These are phyloP conservation scores for Argyrosomus regius DNA, from an alignment of 2,797 vertebrate genomes.

Conservation along the genomic window DNA sequence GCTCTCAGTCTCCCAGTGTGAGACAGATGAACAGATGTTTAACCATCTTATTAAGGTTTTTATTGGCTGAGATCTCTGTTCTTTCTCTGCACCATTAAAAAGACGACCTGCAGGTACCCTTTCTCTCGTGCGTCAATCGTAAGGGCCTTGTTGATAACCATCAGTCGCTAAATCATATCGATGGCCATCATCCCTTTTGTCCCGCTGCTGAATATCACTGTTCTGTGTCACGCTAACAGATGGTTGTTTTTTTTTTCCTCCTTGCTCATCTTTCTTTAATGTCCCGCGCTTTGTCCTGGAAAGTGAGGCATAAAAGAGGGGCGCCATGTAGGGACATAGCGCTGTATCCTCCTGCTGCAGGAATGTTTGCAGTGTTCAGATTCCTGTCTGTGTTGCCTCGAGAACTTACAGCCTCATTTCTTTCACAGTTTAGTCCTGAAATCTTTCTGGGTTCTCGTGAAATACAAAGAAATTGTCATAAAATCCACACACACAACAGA, in stretches of 20 bases:
- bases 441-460: slow-evolving; percentile 4
- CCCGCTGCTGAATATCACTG: slow-evolving; percentile 32
- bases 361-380: slow-evolving; percentile 66
- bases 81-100: slow-evolving; percentile 53
- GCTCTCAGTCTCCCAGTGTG: slow-evolving; percentile 29
- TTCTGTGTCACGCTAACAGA: slow-evolving; percentile 50
- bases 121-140: slow-evolving; percentile 30
- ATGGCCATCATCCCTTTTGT: slow-evolving; percentile 61
- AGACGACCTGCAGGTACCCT: slow-evolving; percentile 49
- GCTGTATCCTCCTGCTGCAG: slow-evolving; percentile 51
- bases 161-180: slow-evolving; percentile 60
- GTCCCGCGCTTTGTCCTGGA: slow-evolving; percentile 54
- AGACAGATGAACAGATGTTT: slow-evolving; percentile 59
- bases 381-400: slow-evolving; percentile 58
- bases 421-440: slow-evolving; percentile 34
- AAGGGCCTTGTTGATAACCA: slow-evolving; percentile 68
- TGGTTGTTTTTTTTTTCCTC: slow-evolving; percentile 1
- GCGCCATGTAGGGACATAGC: slow-evolving; percentile 67
- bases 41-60: slow-evolving; percentile 62
- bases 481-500: slow-evolving; percentile 21
- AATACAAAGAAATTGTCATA: slow-evolving; percentile 8
- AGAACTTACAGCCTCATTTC: slow-evolving; percentile 35
- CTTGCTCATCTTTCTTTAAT: slow-evolving; percentile 59
- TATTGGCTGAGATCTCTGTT: slow-evolving; percentile 56
- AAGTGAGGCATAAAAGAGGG: slow-evolving; percentile 57